Conservation (phyloP, 1,140 invertebrate species). For the Hyphantria cunea region DNA sequence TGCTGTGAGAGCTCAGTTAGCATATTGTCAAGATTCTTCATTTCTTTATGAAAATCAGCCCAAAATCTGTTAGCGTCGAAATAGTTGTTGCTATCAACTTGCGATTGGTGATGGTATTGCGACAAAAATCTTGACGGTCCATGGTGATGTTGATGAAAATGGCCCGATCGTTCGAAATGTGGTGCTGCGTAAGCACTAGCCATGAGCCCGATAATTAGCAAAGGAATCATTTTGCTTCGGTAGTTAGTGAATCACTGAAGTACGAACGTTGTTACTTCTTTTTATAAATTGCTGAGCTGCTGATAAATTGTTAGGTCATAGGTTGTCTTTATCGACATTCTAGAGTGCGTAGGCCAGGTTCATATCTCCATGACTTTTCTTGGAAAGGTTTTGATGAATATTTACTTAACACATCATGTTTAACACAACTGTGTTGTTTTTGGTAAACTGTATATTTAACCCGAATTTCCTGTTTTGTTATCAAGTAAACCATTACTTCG, state of each 20-base stretch:
- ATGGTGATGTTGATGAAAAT: background rate
- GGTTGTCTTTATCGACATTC: background rate
- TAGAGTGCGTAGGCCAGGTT: background rate
- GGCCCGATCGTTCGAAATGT: background rate
- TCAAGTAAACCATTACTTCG: too few relatives aligned
- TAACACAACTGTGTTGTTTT: too few relatives aligned
- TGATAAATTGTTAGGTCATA: background rate
- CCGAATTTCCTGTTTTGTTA: too few relatives aligned
- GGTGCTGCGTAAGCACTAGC: background rate
- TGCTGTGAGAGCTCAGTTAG: background rate
- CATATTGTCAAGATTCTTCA: background rate
- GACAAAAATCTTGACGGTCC: background rate
- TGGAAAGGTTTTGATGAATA: too few relatives aligned
- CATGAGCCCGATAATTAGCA: background rate
- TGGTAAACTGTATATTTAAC: too few relatives aligned
- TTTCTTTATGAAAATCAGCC: background rate
- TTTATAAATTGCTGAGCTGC: background rate
- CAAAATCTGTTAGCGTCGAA: background rate
- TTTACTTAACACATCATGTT: too few relatives aligned
- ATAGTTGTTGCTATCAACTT: background rate
- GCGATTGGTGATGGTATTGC: background rate
- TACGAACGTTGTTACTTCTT: background rate
- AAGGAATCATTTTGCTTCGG: background rate
- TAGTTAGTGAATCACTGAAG: background rate
- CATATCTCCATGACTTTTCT: too few relatives aligned